These are phyloP conservation scores for Acronicta alni DNA, from an alignment of 2,888 invertebrate species.

Conservation along the genomic window DNA sequence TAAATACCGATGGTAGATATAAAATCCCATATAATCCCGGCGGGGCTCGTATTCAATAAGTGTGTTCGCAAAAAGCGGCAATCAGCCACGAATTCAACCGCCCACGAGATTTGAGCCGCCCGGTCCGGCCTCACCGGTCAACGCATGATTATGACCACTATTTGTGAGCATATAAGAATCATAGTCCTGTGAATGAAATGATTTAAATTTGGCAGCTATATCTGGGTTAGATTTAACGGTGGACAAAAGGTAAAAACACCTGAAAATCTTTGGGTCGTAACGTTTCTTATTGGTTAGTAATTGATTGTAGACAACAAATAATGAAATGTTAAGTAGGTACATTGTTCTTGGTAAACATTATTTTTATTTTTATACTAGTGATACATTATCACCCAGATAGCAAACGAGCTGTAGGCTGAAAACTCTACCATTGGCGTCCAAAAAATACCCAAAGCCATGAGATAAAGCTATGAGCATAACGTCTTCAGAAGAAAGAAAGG, in stretches of 20 bases:
- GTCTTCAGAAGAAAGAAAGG: too few species aligned
- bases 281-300: not conserved
- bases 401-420: too few species aligned
- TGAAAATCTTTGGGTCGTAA: not conserved
- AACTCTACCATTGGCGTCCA: too few species aligned
- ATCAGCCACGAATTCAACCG: slow-evolving; percentile 61
- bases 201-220: not conserved
- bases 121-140: slow-evolving; percentile 20
- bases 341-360: too few species aligned
- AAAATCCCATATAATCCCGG: slow-evolving; percentile 53
- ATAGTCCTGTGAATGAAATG: slow-evolving; percentile 5
- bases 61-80: slow-evolving; percentile 64
- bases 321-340: not conserved
- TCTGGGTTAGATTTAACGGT: not conserved
- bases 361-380: too few species aligned
- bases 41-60: slow-evolving; percentile 64
- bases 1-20: slow-evolving; percentile 40
- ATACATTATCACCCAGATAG: too few species aligned
- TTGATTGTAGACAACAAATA: not conserved
- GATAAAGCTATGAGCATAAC: too few species aligned
- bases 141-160: slow-evolving; percentile 22
- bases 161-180: slow-evolving; percentile 6
- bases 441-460: too few species aligned
- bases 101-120: slow-evolving; percentile 63
- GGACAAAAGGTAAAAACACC: not conserved